A percentile compares a stretch with the other conserved stretches of the same genome.
Evolutionary conservation across 2,888 invertebrate genomes (phyloP).

Genomic region (Lepidocyrtoides sp.): DNA sequence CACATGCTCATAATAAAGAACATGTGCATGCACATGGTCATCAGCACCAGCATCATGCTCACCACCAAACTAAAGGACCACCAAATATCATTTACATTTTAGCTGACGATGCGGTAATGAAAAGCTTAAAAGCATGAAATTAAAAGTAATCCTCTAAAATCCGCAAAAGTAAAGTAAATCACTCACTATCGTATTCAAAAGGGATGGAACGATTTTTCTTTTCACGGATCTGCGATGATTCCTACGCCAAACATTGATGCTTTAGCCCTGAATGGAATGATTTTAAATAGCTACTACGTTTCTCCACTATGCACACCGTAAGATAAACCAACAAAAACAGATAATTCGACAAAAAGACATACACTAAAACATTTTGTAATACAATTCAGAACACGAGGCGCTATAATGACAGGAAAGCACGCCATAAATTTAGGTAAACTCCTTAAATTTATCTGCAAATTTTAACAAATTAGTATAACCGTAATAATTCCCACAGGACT

Average conservation of each 20-base stretch:
- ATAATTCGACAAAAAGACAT: too few species aligned
- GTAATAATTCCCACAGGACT: too few species aligned
- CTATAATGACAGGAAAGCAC: conserved; percentile 96
- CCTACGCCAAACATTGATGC: conserved; percentile 97
- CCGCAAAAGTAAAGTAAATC: too few species aligned
- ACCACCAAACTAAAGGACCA: neutral
- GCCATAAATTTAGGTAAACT: conserved; percentile 93
- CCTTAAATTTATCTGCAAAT: too few species aligned
- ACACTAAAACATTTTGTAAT: neutral
- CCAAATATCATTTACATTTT: conserved; percentile 93
- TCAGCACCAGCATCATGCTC: neutral
- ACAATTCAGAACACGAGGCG: conserved; percentile 89
- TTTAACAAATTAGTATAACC: too few species aligned
- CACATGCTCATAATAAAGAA: conserved; percentile 4
- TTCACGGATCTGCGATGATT: conserved; percentile 95
- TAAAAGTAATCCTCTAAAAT: too few species aligned
- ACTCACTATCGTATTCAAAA: conserved; percentile 86
- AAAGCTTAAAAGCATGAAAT: too few species aligned
- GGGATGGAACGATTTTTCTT: conserved; percentile 98
- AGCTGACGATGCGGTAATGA: conserved; percentile 93
- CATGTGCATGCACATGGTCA: neutral
- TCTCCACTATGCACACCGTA: conserved; percentile 96
- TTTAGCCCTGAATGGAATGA: conserved; percentile 93
- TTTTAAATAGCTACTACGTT: conserved; percentile 95
- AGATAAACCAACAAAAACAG: conserved; percentile 86